Conservation (phyloP, 2,888 invertebrate species). For the Melangyna quadrimaculata region DNA sequence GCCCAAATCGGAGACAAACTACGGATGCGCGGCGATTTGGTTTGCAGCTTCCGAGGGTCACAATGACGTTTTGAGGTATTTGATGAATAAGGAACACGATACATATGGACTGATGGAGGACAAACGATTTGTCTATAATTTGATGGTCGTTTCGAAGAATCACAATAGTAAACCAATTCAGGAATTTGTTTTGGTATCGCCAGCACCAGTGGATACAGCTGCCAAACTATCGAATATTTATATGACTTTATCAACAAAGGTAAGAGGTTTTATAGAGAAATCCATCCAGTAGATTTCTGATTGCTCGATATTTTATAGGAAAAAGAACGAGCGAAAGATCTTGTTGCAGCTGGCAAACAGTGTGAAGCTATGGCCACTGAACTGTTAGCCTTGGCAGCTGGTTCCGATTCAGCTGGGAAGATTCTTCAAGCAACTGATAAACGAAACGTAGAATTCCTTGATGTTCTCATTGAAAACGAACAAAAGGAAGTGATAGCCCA, state of each 20-base stretch:
- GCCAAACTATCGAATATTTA: slow-evolving; percentile 97
- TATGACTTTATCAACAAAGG: slow-evolving; percentile 92
- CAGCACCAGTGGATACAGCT: slow-evolving; percentile 99
- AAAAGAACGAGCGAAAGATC: slow-evolving; percentile 98
- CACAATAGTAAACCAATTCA: slow-evolving; percentile 97
- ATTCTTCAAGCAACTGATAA: slow-evolving; percentile 97
- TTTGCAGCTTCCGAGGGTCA: slow-evolving; percentile 99
- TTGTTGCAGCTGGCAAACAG: slow-evolving; percentile 96
- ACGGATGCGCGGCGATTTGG: slow-evolving; percentile 98
- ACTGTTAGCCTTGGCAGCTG: slow-evolving; percentile 94
- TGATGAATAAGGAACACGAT: slow-evolving; percentile 98
- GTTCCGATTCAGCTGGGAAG: slow-evolving; percentile 96
- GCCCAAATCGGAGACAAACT: slow-evolving; percentile 96
- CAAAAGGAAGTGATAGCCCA: slow-evolving; percentile 99
- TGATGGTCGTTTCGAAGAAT: slow-evolving; percentile 98
- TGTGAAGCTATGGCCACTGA: slow-evolving; percentile 99
- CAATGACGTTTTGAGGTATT: slow-evolving; percentile 96
- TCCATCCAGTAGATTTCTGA: not conserved
- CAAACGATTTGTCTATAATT: slow-evolving; percentile 97
- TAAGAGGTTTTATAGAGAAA: slow-evolving; percentile 74
- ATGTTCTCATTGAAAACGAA: slow-evolving; percentile 98
- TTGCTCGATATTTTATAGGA: slow-evolving; percentile 83
- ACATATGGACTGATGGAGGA: slow-evolving; percentile 99
- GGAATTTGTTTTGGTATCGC: slow-evolving; percentile 98
- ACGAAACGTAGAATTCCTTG: slow-evolving; percentile 95